Conservation (phyloP, 2,113 vertebrate genomes). For the Calypte anna region DNA sequence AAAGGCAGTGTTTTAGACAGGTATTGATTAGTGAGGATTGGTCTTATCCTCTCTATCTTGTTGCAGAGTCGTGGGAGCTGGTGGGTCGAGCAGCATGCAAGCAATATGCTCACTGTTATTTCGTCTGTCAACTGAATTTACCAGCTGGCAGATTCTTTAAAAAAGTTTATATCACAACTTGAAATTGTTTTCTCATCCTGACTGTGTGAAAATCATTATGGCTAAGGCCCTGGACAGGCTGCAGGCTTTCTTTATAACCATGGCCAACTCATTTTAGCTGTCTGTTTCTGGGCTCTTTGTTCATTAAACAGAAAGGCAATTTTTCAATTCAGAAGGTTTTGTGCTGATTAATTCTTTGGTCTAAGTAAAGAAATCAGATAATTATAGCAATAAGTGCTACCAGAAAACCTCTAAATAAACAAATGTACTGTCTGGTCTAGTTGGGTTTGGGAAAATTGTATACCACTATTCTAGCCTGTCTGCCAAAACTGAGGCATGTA, state of each 20-base stretch:
- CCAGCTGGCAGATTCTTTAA: neutral
- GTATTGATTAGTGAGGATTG: neutral
- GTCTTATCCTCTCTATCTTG: neutral
- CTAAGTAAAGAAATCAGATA: conserved; percentile 14
- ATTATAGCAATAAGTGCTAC: conserved; percentile 31
- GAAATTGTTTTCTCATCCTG: conserved; percentile 28
- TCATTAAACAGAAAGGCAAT: conserved; percentile 18
- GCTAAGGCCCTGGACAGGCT: neutral
- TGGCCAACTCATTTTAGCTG: conserved; percentile 7
- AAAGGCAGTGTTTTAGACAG: neutral
- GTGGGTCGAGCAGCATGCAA: neutral
- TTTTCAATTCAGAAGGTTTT: conserved; percentile 38
- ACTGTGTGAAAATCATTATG: conserved; percentile 46
- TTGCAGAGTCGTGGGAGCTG: neutral
- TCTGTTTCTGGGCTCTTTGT: conserved; percentile 3
- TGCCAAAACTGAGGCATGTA: neutral
- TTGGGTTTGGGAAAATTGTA: neutral
- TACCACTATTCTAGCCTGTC: neutral
- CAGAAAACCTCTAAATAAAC: conserved; percentile 48
- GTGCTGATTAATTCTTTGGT: conserved; percentile 15
- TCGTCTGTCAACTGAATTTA: conserved; percentile 2
- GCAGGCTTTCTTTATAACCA: neutral
- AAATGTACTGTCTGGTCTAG: conserved; percentile 26
- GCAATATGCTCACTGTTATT: conserved; percentile 32
- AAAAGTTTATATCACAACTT: conserved; percentile 2